phyloP scores from a whole-genome alignment of 2,888 invertebrate genomes.

The Sphaerophoria rueppellii region DNA sequence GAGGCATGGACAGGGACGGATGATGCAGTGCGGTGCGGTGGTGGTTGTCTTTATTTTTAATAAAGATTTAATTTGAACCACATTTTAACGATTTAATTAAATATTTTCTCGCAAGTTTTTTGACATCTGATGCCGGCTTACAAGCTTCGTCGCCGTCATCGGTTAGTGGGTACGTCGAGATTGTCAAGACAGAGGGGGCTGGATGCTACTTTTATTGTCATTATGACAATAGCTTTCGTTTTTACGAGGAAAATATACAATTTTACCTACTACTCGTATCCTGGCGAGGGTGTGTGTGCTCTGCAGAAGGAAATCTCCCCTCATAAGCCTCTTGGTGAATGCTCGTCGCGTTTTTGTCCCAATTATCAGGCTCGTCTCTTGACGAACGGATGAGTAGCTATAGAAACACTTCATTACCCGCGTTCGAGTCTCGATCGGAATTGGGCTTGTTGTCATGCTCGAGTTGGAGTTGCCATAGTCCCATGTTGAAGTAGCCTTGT shows the following conservation, averaged over 20 bases:
- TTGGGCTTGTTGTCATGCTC: slow-evolving; percentile 1
- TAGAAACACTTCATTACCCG: slow-evolving; percentile 51
- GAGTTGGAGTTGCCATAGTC: slow-evolving; percentile 43
- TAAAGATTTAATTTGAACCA: slow-evolving; percentile 73
- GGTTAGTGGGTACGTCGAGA: no score
- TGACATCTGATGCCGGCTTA: slow-evolving; percentile 56
- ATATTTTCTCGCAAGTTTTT: slow-evolving; percentile 62
- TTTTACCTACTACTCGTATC: neutral
- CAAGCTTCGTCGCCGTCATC: neutral
- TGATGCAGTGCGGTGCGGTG: neutral
- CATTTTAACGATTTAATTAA: slow-evolving; percentile 74
- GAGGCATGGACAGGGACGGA: neutral
- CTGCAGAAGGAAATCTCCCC: neutral
- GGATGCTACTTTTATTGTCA: slow-evolving; percentile 66
- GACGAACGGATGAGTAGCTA: neutral
- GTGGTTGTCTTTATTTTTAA: slow-evolving; percentile 60
- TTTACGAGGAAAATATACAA: slow-evolving; percentile 47
- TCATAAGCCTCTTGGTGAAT: neutral
- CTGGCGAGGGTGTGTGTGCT: no score
- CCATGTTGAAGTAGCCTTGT: slow-evolving; percentile 65
- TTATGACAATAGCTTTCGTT: slow-evolving; percentile 65
- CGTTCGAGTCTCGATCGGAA: slow-evolving; percentile 2
- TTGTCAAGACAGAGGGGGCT: neutral
- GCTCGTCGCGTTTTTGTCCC: slow-evolving; percentile 22
- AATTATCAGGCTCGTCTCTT: slow-evolving; percentile 6